Evolutionary conservation across 2,888 invertebrate species (phyloP).

Genomic region (Shargacucullia verbasci): DNA sequence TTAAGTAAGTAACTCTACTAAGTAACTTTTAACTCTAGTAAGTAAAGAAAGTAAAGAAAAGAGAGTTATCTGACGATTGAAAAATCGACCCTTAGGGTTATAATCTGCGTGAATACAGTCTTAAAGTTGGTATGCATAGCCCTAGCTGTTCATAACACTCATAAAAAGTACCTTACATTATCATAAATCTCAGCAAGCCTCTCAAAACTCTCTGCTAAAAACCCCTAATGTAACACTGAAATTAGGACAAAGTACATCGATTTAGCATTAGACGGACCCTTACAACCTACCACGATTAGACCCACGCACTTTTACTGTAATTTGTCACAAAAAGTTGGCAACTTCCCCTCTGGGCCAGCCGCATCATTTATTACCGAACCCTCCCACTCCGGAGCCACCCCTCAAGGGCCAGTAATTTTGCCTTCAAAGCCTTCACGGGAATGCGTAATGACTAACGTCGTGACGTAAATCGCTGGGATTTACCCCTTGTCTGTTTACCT

Average conservation of each 20-base stretch:
- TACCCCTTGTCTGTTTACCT: slow-evolving; percentile 73
- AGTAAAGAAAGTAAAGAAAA: too few relatives aligned
- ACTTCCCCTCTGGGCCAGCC: slow-evolving; percentile 73
- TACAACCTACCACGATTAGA: slow-evolving; percentile 62
- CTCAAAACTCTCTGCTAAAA: not conserved
- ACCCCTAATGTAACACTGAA: slow-evolving; percentile 18
- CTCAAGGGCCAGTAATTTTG: slow-evolving; percentile 85
- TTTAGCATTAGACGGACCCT: slow-evolving; percentile 43
- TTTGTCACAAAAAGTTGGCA: slow-evolving; percentile 88
- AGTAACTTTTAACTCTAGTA: too few relatives aligned
- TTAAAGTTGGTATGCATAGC: too few relatives aligned
- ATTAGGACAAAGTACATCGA: slow-evolving; percentile 45
- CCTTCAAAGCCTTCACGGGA: slow-evolving; percentile 86
- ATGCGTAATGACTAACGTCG: slow-evolving; percentile 85
- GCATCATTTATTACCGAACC: slow-evolving; percentile 82
- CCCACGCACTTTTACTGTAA: slow-evolving; percentile 82
- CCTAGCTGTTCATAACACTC: too few relatives aligned
- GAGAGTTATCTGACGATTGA: too few relatives aligned
- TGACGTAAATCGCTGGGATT: slow-evolving; percentile 83
- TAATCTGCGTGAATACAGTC: too few relatives aligned
- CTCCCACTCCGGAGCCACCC: slow-evolving; percentile 61
- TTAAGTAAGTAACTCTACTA: too few relatives aligned
- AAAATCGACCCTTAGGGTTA: too few relatives aligned
- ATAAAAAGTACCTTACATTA: too few relatives aligned
- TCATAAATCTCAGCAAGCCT: not conserved